A percentile compares a stretch with the other conserved stretches of the same genome.
Evolutionary conservation across 2,888 invertebrate species (phyloP).

Genomic region (Euproctis similis): DNA sequence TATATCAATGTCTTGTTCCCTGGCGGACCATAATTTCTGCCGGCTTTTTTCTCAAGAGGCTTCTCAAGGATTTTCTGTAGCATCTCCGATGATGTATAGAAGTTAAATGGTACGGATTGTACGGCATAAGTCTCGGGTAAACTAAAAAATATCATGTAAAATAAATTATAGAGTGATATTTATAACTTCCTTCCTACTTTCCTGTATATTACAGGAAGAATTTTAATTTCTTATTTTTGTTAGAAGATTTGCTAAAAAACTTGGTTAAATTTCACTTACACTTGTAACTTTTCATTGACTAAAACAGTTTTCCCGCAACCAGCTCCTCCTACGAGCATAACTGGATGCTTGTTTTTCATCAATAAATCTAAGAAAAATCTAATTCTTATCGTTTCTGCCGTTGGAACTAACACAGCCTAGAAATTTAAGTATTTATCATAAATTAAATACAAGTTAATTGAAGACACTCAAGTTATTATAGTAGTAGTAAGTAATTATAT

Average conservation of each 20-base stretch:
- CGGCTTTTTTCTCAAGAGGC: slow-evolving; percentile 96
- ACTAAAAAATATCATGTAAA: slow-evolving; percentile 44
- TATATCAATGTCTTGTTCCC: slow-evolving; percentile 95
- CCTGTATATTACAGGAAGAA: no score
- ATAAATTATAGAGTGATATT: no score
- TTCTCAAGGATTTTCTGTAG: slow-evolving; percentile 94
- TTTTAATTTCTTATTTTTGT: no score
- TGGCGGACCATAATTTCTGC: slow-evolving; percentile 95
- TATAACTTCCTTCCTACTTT: no score
- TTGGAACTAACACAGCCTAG: slow-evolving; percentile 93
- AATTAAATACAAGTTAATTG: no score
- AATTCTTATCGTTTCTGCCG: slow-evolving; percentile 93
- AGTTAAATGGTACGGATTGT: slow-evolving; percentile 96
- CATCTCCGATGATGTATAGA: slow-evolving; percentile 96
- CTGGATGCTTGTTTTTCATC: slow-evolving; percentile 91
- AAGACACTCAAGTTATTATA: not conserved
- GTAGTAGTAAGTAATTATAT: slow-evolving; percentile 3
- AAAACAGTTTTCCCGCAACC: slow-evolving; percentile 96
- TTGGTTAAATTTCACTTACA: slow-evolving; percentile 33
- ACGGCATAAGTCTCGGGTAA: slow-evolving; percentile 91
- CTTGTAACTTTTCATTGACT: slow-evolving; percentile 81
- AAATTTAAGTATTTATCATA: no score
- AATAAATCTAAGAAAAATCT: slow-evolving; percentile 92
- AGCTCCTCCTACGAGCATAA: slow-evolving; percentile 95
- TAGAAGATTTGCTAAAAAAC: not conserved